Evolutionary conservation across 2,797 vertebrate species (phyloP).

Genomic region (Knipowitschia caucasica): DNA sequence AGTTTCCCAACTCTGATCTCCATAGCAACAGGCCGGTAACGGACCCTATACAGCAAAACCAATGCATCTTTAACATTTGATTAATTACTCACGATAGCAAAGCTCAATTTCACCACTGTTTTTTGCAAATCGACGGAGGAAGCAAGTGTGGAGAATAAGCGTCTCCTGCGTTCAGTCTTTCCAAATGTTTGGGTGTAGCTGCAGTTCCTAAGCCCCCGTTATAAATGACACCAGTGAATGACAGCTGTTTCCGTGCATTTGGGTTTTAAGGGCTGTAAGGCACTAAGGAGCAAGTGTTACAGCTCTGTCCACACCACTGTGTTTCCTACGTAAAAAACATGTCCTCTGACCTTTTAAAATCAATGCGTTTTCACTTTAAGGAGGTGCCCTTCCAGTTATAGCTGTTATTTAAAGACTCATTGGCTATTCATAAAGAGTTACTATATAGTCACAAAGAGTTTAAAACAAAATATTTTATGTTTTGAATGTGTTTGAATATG

Average conservation of each 20-base stretch:
- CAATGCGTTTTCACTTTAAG: neutral
- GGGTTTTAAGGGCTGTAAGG: neutral
- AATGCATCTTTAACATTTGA: no score
- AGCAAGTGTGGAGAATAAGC: no score
- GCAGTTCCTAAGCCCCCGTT: neutral
- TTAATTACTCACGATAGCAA: no score
- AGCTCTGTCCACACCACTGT: neutral
- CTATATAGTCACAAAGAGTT: no score
- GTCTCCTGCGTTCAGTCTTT: neutral
- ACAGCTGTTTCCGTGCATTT: constrained; percentile 5
- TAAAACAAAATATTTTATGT: no score
- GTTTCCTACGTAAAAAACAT: neutral
- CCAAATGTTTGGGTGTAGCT: neutral
- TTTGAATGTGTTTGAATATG: no score
- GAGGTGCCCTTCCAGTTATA: neutral
- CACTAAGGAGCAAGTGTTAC: neutral
- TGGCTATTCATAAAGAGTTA: no score
- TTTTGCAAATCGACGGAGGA: no score
- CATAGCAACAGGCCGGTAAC: no score
- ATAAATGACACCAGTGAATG: neutral
- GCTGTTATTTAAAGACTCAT: neutral
- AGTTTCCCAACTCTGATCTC: no score
- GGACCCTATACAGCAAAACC: no score
- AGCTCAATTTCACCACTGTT: no score
- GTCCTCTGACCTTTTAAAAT: neutral